Base-by-base conservation (phyloP, 2,113 vertebrate genomes). In the Hipposideros armiger region DNA sequence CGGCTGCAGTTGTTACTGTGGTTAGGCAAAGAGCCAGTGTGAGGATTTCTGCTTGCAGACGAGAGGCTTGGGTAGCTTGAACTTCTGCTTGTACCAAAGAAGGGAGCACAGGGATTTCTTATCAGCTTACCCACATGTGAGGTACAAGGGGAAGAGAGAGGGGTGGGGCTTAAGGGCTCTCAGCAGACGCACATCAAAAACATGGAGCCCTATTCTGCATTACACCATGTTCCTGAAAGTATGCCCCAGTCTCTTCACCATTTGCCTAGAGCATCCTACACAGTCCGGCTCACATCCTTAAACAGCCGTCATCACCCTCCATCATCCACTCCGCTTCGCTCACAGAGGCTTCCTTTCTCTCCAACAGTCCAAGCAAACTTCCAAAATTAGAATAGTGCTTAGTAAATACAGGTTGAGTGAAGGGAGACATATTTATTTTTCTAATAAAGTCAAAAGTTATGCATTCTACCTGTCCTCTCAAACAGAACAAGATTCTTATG, bases 231-330 rank as follows among this genome's bases (percentile, higher is more conserved):
- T 36, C 32, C 5, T 36, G 36, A 78, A 56, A 74, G 1, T 1
- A 17, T 0, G 2, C 4, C 30, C 13, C 16, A 11, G 14, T 50
- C 2, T 72, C 36, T 50, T 62, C 30, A 22, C 17, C 9, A 16
- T 2, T 6, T 6, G 3, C 8, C 40, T 10, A 2, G 5, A 36
- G 22, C 22, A 20, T 7, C 7, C 32, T 87, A 2, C 7, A 19
- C 26, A 16, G 1, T 4, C 3, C 54, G 13, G 9, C 36, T 30
- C 36, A 7, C 16, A 6, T 32, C 11, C 6, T n/a, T 7, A 22
- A 60, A 17, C 4, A 11, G 20, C 6, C 4, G 52, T 45, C 16
- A 45, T 13, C 54, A 11, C 22, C 2, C 16, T 28, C 16, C 9
- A 4, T 6, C 19, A 32, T 10, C 52, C 3, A 54, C 24, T 60